Conservation (phyloP, 2,888 invertebrate species). For the Arctia plantaginis region DNA sequence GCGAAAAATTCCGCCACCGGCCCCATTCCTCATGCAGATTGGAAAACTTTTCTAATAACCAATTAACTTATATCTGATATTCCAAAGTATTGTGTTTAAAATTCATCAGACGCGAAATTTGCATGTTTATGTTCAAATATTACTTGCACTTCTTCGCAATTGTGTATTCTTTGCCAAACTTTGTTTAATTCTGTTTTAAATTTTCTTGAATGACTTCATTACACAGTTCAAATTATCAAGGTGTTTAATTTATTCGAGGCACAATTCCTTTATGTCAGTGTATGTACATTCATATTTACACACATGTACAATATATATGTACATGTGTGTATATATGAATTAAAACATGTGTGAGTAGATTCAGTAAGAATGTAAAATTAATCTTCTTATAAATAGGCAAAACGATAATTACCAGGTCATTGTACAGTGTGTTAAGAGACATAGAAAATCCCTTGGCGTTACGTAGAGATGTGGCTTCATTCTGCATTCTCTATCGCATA, state of each 20-base stretch:
- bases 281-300: not conserved
- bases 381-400: not conserved
- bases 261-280: not conserved
- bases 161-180: conserved; percentile 31
- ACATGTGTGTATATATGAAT: not conserved
- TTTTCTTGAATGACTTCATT: not conserved
- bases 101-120: conserved; percentile 62
- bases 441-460: too few relatives aligned
- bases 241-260: not conserved
- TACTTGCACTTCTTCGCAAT: conserved; percentile 19
- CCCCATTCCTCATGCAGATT: conserved; percentile 71
- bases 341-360: not conserved
- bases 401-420: not conserved
- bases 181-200: conserved; percentile 7
- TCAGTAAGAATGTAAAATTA: not conserved
- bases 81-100: conserved; percentile 57
- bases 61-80: conserved; percentile 73
- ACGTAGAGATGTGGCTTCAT: too few relatives aligned
- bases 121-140: conserved; percentile 53
- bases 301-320: not conserved
- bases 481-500: too few relatives aligned
- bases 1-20: conserved; percentile 47
- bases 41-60: conserved; percentile 77
- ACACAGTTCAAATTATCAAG: conserved; percentile 2
- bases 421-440: not conserved